These are phyloP conservation scores for Uromys caudimaculatus DNA, from an alignment of 2,797 vertebrate genomes.

Conservation along the genomic window DNA sequence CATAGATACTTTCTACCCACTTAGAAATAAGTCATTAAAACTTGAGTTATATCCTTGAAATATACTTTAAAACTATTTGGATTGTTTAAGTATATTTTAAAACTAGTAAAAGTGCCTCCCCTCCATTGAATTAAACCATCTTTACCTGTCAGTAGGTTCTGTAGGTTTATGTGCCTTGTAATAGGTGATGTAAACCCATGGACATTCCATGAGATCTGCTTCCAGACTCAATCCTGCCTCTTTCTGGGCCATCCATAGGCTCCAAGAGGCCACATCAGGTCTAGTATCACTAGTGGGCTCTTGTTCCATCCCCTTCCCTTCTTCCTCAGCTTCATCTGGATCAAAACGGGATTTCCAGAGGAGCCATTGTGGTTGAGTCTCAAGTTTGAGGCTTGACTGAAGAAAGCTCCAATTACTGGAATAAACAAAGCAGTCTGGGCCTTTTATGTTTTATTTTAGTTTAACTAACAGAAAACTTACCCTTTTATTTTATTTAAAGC, in stretches of 20 bases:
- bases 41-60: neutral
- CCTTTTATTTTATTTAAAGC: neutral
- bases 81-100: constrained; percentile 48
- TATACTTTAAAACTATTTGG: constrained; percentile 34
- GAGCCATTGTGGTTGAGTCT: neutral
- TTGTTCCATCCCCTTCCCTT: neutral
- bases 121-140: neutral
- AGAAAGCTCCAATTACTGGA: neutral
- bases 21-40: constrained; percentile 5
- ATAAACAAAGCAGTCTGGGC: neutral
- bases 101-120: neutral
- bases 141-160: constrained; percentile 19
- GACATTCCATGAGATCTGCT: neutral
- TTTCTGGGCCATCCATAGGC: neutral
- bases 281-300: neutral
- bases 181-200: neutral
- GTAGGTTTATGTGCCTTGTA: constrained; percentile 15
- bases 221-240: neutral
- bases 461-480: constrained; percentile 23
- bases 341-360: neutral
- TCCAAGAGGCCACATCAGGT: neutral
- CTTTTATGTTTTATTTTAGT: neutral
- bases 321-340: neutral
- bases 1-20: neutral
- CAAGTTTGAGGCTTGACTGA: neutral